phyloP scores from a whole-genome alignment of 2,797 vertebrate genomes.

The Trematomus bernacchii region DNA sequence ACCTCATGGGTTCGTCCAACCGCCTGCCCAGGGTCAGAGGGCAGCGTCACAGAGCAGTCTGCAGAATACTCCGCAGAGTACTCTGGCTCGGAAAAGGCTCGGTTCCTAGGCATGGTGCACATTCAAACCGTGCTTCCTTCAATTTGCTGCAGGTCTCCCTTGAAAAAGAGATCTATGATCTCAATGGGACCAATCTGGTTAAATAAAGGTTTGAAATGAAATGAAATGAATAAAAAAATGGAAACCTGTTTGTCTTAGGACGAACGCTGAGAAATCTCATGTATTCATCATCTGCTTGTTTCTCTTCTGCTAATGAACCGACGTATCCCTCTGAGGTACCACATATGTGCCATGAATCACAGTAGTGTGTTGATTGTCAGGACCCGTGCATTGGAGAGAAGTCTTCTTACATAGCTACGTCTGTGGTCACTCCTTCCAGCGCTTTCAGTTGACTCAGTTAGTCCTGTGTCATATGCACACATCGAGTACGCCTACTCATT shows the following conservation, averaged over 20 bases:
- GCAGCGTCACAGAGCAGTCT: conserved; percentile 94
- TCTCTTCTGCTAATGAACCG: conserved; percentile 21
- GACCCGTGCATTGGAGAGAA: conserved; percentile 16
- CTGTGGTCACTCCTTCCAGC: conserved; percentile 10
- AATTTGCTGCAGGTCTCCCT: too few relatives aligned
- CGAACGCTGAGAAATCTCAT: conserved; percentile 9
- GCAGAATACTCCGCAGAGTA: conserved; percentile 94
- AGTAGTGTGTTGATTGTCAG: conserved; percentile 62
- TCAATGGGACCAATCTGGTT: too few relatives aligned
- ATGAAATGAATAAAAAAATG: conserved; percentile 22
- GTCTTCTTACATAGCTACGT: conserved; percentile 61
- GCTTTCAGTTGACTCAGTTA: conserved; percentile 31
- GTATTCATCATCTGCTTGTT: conserved; percentile 46
- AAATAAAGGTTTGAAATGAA: too few relatives aligned
- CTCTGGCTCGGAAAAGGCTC: conserved; percentile 93
- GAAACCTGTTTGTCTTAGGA: conserved; percentile 1
- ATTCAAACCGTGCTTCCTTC: background rate
- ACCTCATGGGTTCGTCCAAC: conserved; percentile 91
- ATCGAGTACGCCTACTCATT: conserved; percentile 34
- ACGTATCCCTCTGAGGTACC: conserved; percentile 47
- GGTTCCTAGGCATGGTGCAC: conserved; percentile 89
- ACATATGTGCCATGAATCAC: conserved; percentile 42
- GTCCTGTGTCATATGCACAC: conserved; percentile 36
- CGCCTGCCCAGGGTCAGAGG: conserved; percentile 91
- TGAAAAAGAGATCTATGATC: too few relatives aligned